Conservation (phyloP, 2,888 invertebrate species). For the Antheraea yamamai region DNA sequence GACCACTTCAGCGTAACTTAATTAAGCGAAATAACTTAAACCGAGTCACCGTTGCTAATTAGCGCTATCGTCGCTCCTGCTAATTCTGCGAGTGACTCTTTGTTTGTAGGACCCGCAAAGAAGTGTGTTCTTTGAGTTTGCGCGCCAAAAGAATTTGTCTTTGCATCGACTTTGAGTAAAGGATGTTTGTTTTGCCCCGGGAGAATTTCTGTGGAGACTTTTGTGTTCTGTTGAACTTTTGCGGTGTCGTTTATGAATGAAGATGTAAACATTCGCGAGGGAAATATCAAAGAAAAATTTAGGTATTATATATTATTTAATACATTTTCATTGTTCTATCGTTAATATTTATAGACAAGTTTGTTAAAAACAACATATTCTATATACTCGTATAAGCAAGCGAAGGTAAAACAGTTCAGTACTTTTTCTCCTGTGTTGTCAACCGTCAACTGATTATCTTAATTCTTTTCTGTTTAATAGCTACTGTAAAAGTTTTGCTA, state of each 20-base stretch:
- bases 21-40: conserved; percentile 82
- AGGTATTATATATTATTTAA: background rate
- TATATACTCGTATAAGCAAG: too few relatives aligned
- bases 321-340: background rate
- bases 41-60: conserved; percentile 79
- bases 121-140: conserved; percentile 77
- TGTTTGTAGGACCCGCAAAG: conserved; percentile 65
- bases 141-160: conserved; percentile 80
- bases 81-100: conserved; percentile 78
- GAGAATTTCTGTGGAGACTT: conserved; percentile 57
- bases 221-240: conserved; percentile 57
- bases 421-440: too few relatives aligned
- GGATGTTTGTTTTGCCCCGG: conserved; percentile 71
- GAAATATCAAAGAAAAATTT: background rate
- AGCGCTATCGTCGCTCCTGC: conserved; percentile 73
- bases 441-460: too few relatives aligned
- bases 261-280: conserved; percentile 13
- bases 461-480: too few relatives aligned
- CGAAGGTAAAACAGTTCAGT: too few relatives aligned
- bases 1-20: conserved; percentile 81
- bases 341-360: background rate
- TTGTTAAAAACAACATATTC: too few relatives aligned
- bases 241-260: conserved; percentile 30
- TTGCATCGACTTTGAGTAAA: conserved; percentile 73
- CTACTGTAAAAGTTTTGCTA: too few relatives aligned